phyloP scores from a whole-genome alignment of 2,888 invertebrate genomes.

The Phalera bucephala region DNA sequence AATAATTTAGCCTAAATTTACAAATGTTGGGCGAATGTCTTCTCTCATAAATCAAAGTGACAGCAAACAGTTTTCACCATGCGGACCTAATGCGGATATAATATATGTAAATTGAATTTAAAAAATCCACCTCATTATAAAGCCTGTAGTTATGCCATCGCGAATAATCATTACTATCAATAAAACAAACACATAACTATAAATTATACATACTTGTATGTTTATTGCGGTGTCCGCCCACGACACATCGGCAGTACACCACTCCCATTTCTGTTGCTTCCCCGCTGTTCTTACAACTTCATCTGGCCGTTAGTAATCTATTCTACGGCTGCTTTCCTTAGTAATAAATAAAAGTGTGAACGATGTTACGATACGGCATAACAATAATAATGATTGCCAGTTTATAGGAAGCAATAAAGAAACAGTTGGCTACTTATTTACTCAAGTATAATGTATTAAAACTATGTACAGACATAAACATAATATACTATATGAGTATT shows the following conservation, averaged over 20 bases:
- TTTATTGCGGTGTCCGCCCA: constrained; percentile 27
- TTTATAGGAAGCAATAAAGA: not conserved
- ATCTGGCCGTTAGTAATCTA: constrained; percentile 23
- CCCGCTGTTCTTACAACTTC: constrained; percentile 40
- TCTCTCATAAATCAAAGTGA: no score
- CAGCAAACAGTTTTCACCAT: no score
- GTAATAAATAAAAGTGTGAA: constrained; percentile 3
- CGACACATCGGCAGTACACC: constrained; percentile 25
- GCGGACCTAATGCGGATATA: no score
- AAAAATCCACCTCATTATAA: no score
- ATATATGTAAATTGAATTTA: no score
- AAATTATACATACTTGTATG: constrained; percentile 27
- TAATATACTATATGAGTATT: no score
- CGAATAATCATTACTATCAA: constrained; percentile 1
- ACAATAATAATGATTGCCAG: not conserved
- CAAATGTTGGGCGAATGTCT: no score
- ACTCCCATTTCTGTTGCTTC: constrained; percentile 13
- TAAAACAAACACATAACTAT: constrained; percentile 25
- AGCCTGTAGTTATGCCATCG: not conserved
- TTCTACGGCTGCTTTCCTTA: not conserved
- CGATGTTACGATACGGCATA: not conserved
- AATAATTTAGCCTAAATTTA: no score
- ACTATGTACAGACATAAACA: no score
- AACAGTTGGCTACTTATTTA: not conserved
- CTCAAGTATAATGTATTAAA: no score